These are phyloP conservation scores for Sisyra terminalis DNA, from an alignment of 2,888 invertebrate species.

Conservation along the genomic window DNA sequence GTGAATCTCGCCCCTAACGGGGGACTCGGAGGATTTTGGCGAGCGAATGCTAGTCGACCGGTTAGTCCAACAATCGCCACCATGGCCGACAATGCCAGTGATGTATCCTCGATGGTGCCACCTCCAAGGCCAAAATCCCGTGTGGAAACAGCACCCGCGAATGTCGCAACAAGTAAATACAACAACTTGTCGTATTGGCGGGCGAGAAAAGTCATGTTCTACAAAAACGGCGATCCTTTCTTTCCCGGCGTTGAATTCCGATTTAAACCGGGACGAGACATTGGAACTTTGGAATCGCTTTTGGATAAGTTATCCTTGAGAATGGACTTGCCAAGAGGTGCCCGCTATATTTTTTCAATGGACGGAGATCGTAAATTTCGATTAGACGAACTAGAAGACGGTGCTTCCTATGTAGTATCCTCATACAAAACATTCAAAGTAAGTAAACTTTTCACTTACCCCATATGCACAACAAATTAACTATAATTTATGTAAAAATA, in stretches of 20 bases:
- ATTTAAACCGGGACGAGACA: constrained; percentile 77
- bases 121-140: constrained; percentile 31
- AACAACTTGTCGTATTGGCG: constrained; percentile 76
- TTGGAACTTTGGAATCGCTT: constrained; percentile 69
- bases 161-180: constrained; percentile 37
- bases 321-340: constrained; percentile 75
- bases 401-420: constrained; percentile 85
- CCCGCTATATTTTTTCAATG: constrained; percentile 82
- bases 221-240: constrained; percentile 86
- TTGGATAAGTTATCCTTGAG: constrained; percentile 75
- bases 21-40: constrained; percentile 30
- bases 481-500: too few relatives aligned
- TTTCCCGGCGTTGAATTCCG: constrained; percentile 78
- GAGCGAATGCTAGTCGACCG: constrained; percentile 34
- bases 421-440: constrained; percentile 86
- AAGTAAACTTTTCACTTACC: constrained; percentile 19
- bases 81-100: constrained; percentile 31
- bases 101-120: constrained; percentile 38
- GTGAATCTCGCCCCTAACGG: constrained; percentile 28
- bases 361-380: constrained; percentile 75
- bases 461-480: neutral
- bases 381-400: constrained; percentile 75
- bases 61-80: constrained; percentile 31
- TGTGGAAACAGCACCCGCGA: constrained; percentile 30
- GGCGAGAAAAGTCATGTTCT: constrained; percentile 74